phyloP scores from a whole-genome alignment of 2,888 invertebrate genomes.

The Apamea crenata region DNA sequence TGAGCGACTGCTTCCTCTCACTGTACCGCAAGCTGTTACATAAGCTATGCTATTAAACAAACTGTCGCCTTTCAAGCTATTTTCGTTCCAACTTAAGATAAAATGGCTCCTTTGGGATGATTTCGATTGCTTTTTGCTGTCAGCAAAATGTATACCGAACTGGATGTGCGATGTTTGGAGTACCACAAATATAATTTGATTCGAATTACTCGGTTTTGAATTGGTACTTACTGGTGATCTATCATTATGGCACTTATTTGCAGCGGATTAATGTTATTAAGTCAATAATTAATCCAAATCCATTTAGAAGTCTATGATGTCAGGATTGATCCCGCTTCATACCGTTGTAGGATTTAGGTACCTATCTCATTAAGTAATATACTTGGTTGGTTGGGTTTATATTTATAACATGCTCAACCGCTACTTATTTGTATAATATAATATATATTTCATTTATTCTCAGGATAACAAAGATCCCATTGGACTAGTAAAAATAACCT shows the following conservation, averaged over 20 bases:
- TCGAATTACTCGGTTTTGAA: not conserved
- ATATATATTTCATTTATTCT: too few species aligned
- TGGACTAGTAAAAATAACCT: too few species aligned
- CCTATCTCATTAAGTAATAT: too few species aligned
- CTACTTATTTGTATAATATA: not conserved
- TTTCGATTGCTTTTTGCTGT: constrained; percentile 66
- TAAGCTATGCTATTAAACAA: constrained; percentile 74
- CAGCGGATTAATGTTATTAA: not conserved
- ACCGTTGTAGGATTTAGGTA: not conserved
- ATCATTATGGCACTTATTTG: not conserved
- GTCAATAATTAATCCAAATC: not conserved
- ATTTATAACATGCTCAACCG: too few species aligned
- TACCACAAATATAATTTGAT: not conserved
- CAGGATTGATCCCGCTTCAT: not conserved
- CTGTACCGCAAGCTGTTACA: constrained; percentile 62
- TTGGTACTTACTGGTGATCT: not conserved
- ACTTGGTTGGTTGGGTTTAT: too few species aligned
- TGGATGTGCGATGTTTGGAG: constrained; percentile 13
- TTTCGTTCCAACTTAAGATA: constrained; percentile 74
- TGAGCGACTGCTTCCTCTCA: constrained; percentile 55
- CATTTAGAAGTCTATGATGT: not conserved
- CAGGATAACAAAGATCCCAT: too few species aligned
- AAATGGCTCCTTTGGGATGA: constrained; percentile 71
- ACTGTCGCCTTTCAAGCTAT: constrained; percentile 70
- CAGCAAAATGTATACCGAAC: constrained; percentile 24